Evolutionary conservation across 2,797 vertebrate genomes (phyloP).

Genomic region (Phrynocephalus guinanensis): DNA sequence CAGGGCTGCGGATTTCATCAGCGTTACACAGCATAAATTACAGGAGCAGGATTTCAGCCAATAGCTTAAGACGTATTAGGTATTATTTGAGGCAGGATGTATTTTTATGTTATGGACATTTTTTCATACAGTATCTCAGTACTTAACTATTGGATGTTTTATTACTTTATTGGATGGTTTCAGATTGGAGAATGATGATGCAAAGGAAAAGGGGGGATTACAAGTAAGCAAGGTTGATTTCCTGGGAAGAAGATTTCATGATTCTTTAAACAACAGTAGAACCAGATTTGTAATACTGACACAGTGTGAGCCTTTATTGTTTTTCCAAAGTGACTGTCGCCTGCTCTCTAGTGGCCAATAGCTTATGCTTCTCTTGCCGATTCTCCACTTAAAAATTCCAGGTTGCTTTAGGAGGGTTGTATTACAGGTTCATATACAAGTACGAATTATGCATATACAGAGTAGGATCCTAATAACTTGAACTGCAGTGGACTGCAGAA

Average conservation of each 20-base stretch:
- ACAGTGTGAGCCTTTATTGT: neutral
- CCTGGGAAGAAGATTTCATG: too few species aligned
- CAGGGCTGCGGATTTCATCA: too few species aligned
- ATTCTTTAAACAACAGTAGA: neutral
- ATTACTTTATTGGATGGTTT: neutral
- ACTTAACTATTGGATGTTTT: neutral
- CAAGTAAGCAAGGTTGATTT: neutral
- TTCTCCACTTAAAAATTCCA: neutral
- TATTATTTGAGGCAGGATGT: neutral
- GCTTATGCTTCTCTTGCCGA: fast-evolving
- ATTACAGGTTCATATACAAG: neutral
- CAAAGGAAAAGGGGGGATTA: neutral
- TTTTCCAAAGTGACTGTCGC: neutral
- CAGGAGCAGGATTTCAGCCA: too few species aligned
- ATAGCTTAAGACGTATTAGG: neutral
- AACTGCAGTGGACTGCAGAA: too few species aligned
- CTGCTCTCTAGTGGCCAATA: neutral
- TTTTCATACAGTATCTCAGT: neutral
- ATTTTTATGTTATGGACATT: neutral
- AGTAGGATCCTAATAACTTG: neutral
- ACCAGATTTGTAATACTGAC: neutral
- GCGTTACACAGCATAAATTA: too few species aligned
- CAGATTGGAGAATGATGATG: neutral
- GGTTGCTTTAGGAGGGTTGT: neutral
- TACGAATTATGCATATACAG: neutral